Conservation (phyloP, 2,888 invertebrate genomes). For the Mactromeris polynyma region DNA sequence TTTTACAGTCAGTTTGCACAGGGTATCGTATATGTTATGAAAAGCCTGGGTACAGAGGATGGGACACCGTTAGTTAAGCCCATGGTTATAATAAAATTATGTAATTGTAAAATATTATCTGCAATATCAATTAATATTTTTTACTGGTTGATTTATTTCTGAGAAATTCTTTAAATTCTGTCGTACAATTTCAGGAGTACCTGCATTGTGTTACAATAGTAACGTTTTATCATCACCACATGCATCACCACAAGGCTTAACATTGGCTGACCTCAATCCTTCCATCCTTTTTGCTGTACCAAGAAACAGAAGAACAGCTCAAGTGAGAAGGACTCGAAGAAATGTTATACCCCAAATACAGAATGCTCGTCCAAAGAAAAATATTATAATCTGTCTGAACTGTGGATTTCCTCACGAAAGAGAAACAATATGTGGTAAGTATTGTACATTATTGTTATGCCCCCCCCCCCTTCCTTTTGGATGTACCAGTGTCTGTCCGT, state of each 20-base stretch:
- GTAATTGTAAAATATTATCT: background rate
- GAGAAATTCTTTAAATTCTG: background rate
- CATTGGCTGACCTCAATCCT: constrained; percentile 73
- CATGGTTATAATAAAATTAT: background rate
- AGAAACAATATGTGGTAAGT: constrained; percentile 92
- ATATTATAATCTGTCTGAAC: constrained; percentile 92
- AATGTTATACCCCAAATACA: constrained; percentile 92
- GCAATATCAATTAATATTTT: too few species aligned
- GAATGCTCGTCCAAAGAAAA: constrained; percentile 91
- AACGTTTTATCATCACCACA: background rate
- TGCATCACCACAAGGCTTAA: background rate
- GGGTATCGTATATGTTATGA: too few species aligned
- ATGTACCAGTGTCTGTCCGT: too few species aligned
- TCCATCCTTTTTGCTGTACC: constrained; percentile 92
- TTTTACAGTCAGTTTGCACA: too few species aligned
- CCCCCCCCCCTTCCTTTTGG: background rate
- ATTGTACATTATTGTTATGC: background rate
- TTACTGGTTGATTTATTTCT: background rate
- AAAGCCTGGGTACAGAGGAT: background rate
- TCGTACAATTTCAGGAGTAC: constrained; percentile 37
- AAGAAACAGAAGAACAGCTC: constrained; percentile 92
- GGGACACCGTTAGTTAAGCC: too few species aligned
- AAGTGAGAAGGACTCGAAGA: constrained; percentile 92
- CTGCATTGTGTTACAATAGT: constrained; percentile 41
- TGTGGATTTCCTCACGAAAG: constrained; percentile 95